Evolutionary conservation across 2,888 invertebrate genomes (phyloP), one percentile per base, ranked within the genome.

Genomic region (Hartigia nigra): DNA sequence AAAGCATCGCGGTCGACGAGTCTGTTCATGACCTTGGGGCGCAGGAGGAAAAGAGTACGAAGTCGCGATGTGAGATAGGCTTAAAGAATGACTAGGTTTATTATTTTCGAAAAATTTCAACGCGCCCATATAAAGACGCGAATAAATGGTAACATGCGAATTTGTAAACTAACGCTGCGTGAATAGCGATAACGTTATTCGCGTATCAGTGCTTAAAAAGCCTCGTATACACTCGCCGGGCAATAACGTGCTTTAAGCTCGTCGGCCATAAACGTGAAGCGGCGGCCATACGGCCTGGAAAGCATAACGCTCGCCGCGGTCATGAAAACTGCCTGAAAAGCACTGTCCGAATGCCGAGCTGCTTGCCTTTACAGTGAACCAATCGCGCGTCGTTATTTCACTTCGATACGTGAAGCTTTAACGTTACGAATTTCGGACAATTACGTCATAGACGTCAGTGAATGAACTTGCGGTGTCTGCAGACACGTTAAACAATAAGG

Each of bases 161-260:
- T 86, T 84, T 85, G 84, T 84, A 85, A 84, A 83, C 84, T 81
- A 83, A 83, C 85, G 80, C 82, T 79, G 77, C 81, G 83, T 81
- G 84, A 85, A 86, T 82, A 82, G 82, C 84, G 83, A 82, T 81
- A 77, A 74, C 76, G 75, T 9, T n/a, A 69, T 69, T 77, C 81
- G 81, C 74, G 70, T 79, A 77, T 80, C 81, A 74, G 74, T 76
- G 81, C 78, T 82, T 77, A 77, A 84, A 84, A 84, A 76, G 78
- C 77, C 77, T 79, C 74, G 77, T 74, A 76, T 82, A 76, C 70
- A 81, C 82, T 83, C 84, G 79, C 76, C 77, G 72, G 75, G 76
- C 74, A 78, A 83, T 82, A 81, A 83, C 31, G 76, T 81, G 81
- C 81, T 82, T 82, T 77, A 80, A 81, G 78, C 79, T 77, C 79